Base-by-base conservation (phyloP, 2,113 vertebrate species). In the Carassius carassius region DNA sequence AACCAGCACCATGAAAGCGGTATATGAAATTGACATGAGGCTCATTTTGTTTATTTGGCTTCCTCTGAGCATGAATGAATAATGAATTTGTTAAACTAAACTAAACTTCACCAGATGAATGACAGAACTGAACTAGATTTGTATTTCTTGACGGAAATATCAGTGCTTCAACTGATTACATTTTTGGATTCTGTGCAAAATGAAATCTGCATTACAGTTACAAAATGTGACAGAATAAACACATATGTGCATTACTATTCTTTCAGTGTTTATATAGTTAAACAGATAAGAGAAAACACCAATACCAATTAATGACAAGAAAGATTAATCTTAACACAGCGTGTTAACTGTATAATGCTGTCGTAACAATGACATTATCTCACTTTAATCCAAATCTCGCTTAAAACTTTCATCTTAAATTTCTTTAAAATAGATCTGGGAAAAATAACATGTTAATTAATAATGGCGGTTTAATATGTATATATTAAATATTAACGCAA, bases 11-110 rank as follows among this genome's bases (percentile, higher is more conserved):
- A 4, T 23, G 72, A 47, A 65, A 80, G 16, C 47, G 2, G 11
- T 9, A 63, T 29, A 47, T 63, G 21, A 65, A 49, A 49, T 5
- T 25, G 44, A 75, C 21, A 23, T 6, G 7, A 75, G 41, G 72
- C 41, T 74, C 41, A 47, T 44, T 25, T 23, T 75, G 44, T 51
- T 49, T 75, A 75, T 51, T 75, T 75, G 44, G n/a, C n/a, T 49
- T 75, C 12, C n/a, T 25, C 6, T 16, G 16, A 13, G 75, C 17
- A 11, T 58, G 17, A 32, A 77, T 58, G 19, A 25, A 73, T 47
- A 47, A 74, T 25, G 44, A 74, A 44, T 25, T 44, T 25, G 25
- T 74, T 23, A 74, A 74, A 60, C 54, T 14, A 78, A 78, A 74
- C 72, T 74, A n/a, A 21, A 10, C 4, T 35, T 78, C 17, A 60